A percentile compares a stretch with the other conserved stretches of the same genome.
These are phyloP conservation scores for Megalops cyprinoides DNA, from an alignment of 2,797 vertebrate species.

Conservation along the genomic window DNA sequence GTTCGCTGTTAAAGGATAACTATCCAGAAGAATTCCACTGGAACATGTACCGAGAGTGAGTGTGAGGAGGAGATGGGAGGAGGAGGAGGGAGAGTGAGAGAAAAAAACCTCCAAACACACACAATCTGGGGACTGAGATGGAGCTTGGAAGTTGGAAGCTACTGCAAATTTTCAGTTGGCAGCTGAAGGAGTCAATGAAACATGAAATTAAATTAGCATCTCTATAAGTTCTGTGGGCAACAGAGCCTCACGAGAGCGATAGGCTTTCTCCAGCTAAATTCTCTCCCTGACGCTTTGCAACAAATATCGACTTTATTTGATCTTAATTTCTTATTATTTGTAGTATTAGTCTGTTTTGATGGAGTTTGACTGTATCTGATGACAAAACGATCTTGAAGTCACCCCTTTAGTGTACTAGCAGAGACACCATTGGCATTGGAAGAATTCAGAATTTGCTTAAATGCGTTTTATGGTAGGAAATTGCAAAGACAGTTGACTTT, in stretches of 20 bases:
- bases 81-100: neutral
- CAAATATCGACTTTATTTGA: conserved; percentile 12
- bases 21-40: neutral
- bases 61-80: neutral
- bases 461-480: neutral
- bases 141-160: conserved; percentile 38
- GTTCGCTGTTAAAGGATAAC: too few relatives aligned
- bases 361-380: neutral
- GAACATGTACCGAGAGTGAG: neutral
- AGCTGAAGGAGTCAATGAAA: conserved; percentile 54
- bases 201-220: conserved; percentile 63
- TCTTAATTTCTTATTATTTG: neutral
- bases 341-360: conserved; percentile 13
- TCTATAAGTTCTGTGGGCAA: conserved; percentile 57
- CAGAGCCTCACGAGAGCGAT: conserved; percentile 49
- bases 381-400: conserved; percentile 18
- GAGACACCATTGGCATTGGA: neutral
- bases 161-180: conserved; percentile 28
- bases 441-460: neutral
- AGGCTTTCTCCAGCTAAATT: conserved; percentile 42
- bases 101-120: neutral
- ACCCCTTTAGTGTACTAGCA: neutral
- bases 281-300: conserved; percentile 25
- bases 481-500: neutral
- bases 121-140: conserved; percentile 28